A percentile compares a stretch with the other conserved stretches of the same genome.
phyloP scores from a whole-genome alignment of 2,113 vertebrate genomes.

The Zosterops hypoxanthus region DNA sequence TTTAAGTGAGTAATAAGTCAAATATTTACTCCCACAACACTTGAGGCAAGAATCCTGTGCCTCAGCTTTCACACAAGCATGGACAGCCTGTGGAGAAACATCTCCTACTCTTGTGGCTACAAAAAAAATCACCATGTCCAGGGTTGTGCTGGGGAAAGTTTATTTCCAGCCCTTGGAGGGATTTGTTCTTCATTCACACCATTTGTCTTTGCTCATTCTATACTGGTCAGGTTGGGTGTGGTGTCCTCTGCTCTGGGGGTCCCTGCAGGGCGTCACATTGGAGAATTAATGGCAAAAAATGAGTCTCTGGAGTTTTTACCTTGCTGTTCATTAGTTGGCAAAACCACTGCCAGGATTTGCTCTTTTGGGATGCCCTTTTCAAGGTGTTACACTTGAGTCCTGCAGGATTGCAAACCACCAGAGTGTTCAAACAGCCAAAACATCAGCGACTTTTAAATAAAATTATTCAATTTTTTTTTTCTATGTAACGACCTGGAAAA shows the following conservation, averaged over 20 bases:
- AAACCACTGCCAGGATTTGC: background rate
- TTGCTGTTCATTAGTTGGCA: background rate
- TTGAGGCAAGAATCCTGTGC: constrained; percentile 28
- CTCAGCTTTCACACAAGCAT: constrained; percentile 35
- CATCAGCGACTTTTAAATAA: background rate
- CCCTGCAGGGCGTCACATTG: background rate
- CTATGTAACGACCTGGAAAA: background rate
- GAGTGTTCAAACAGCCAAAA: background rate
- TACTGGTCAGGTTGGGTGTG: background rate
- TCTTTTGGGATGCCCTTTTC: background rate
- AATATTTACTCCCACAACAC: constrained; percentile 48
- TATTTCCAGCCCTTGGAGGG: constrained; percentile 8
- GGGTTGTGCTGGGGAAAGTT: background rate
- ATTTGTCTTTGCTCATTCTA: background rate
- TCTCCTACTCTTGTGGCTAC: background rate
- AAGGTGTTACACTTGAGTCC: fast-evolving
- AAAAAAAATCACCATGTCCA: background rate
- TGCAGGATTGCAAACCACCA: background rate
- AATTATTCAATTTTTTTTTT: background rate
- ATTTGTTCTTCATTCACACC: background rate
- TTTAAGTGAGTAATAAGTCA: constrained; percentile 50
- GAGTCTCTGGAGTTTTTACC: background rate
- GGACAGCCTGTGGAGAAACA: constrained; percentile 29
- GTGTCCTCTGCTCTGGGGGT: background rate
- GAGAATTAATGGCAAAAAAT: background rate